A percentile compares a stretch with the other conserved stretches of the same genome.
Conservation (phyloP, 2,797 vertebrate genomes). For the Scarus forsteni region DNA sequence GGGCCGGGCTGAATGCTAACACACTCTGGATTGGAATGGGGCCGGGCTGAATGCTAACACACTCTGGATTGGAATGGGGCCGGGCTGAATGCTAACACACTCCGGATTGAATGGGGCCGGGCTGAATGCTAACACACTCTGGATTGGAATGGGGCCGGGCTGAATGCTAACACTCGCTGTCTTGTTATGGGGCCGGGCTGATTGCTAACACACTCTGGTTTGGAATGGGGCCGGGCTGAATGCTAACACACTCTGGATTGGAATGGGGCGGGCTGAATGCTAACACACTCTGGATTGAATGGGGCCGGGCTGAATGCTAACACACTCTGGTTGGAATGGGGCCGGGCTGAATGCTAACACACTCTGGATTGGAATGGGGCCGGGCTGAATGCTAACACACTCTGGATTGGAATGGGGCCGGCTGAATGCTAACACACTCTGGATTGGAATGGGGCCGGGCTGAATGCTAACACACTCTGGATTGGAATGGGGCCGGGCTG, state of each 20-base stretch:
- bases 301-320: no score
- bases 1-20: constrained; percentile 32
- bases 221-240: constrained; percentile 26
- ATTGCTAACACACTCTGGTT: constrained; percentile 8
- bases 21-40: constrained; percentile 42
- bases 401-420: constrained; percentile 48
- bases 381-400: constrained; percentile 30
- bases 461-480: constrained; percentile 24
- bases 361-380: constrained; percentile 9
- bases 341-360: constrained; percentile 30
- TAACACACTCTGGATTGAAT: constrained; percentile 41
- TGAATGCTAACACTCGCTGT: constrained; percentile 36
- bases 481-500: constrained; percentile 18
- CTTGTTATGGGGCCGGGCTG: no score
- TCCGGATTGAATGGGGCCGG: constrained; percentile 49
- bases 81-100: constrained; percentile 30
- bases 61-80: constrained; percentile 9
- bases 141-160: constrained; percentile 12
- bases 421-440: no score
- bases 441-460: constrained; percentile 12
- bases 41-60: no score
- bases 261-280: constrained; percentile 31
- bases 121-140: no score
- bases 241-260: constrained; percentile 12
- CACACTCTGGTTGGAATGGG: constrained; percentile 6